Evolutionary conservation across 2,113 vertebrate species (phyloP), one percentile per base, ranked within the genome.

Genomic region (Cyprichromis sp.): DNA sequence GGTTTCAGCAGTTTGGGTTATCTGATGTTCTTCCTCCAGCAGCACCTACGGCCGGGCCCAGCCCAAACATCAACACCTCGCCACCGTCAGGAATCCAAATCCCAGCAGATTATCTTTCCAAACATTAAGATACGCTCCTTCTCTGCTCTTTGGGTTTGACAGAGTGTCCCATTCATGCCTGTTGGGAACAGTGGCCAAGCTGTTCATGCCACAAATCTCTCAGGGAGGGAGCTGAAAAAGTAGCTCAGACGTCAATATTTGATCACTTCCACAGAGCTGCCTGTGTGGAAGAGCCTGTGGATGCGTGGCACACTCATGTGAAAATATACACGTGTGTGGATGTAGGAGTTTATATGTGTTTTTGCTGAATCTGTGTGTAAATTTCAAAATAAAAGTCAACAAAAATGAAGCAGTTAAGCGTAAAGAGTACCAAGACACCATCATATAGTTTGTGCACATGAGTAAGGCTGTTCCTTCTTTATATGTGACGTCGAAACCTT

Each of bases 51-150:
- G 61, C 52, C 59, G 8, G 10, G 79, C 81, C 90, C 91, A 81
- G 87, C 89, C 94, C 93, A 93, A 94, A 95, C 92, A 94, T 96
- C 93, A 95, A 93, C 94, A 95, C 93, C 88, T 93, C 81, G 5
- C 92, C 86, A 86, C 87, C 47, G 87, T 88, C 88, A 92, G 91
- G 91, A 93, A 93, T 91, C 89, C 88, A 88, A 94, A 93, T 91
- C 88, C 93, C 88, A 2, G 47, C 86, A 55, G 94, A 94, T 95
- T 95, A 95, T 95, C 95, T 93, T 94, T 94, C 93, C 93, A 94
- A 96, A 95, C 93, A 94, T 90, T 89, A 81, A 89, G 92, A 93
- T 91, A 89, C 13, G 88, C 82, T 87, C 76, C 84, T 90, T 89
- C 84, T 86, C 57, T 9, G 40, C 82, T 87, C 80, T 89, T 50